A percentile compares a stretch with the other conserved stretches of the same genome.
Conservation (phyloP, 2,113 vertebrate genomes). For the Proterorhinus semilunaris region DNA sequence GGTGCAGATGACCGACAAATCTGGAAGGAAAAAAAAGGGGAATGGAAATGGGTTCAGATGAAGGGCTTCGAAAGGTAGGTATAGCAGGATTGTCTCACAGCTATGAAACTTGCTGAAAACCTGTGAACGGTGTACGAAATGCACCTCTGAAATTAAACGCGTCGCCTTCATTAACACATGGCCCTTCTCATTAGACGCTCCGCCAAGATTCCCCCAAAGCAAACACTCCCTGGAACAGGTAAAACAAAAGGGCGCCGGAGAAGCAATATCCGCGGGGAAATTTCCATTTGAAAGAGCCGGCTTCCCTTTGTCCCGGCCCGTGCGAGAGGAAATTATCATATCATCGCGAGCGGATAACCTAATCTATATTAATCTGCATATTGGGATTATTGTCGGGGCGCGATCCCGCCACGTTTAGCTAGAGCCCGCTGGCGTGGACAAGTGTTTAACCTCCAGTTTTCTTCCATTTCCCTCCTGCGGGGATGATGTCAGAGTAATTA, state of each 20-base stretch:
- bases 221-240: slow-evolving; percentile 26
- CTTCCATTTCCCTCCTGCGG: slow-evolving; percentile 54
- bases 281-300: slow-evolving; percentile 35
- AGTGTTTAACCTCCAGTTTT: slow-evolving; percentile 59
- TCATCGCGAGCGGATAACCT: slow-evolving; percentile 20
- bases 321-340: not conserved
- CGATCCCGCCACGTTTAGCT: slow-evolving; percentile 24
- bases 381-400: slow-evolving; percentile 24
- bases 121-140: too few species aligned
- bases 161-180: too few species aligned
- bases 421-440: slow-evolving; percentile 46
- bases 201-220: not conserved
- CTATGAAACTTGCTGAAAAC: too few species aligned
- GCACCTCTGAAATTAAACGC: too few species aligned
- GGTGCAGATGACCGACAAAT: too few species aligned
- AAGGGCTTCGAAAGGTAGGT: too few species aligned
- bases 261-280: slow-evolving; percentile 15
- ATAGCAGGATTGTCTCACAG: too few species aligned
- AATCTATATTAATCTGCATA: slow-evolving; percentile 30
- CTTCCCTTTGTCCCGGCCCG: slow-evolving; percentile 27
- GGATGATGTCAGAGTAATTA: slow-evolving; percentile 63
- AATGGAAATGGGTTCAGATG: too few species aligned
- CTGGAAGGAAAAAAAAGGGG: too few species aligned
- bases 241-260: slow-evolving; percentile 13
- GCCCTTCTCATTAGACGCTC: too few species aligned